A percentile compares a stretch with the other conserved stretches of the same genome.
Conservation (phyloP, 1,140 invertebrate genomes). For the Agraylea sexmaculata region DNA sequence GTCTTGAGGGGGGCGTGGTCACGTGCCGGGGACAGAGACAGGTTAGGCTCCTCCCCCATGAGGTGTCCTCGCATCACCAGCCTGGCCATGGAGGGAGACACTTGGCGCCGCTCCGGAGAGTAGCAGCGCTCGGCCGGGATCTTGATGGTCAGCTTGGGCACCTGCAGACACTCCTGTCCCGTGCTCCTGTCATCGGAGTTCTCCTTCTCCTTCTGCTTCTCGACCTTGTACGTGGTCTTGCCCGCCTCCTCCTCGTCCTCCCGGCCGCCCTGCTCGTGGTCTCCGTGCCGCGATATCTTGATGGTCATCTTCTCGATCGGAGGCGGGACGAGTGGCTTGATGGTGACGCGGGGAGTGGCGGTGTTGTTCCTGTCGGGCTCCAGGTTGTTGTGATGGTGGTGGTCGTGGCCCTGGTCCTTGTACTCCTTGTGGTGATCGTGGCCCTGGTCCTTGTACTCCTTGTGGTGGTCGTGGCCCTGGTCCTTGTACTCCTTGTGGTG, state of each 20-base stretch:
- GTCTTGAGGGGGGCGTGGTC: not conserved
- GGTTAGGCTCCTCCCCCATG: not conserved
- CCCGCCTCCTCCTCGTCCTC: slow-evolving; percentile 7
- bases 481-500: not conserved
- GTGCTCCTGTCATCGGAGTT: slow-evolving; percentile 29
- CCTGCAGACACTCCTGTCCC: slow-evolving; percentile 24
- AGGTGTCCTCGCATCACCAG: slow-evolving; percentile 5
- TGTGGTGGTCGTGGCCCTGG: too few species aligned
- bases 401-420: too few species aligned
- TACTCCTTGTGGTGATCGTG: too few species aligned
- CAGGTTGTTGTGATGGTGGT: too few species aligned
- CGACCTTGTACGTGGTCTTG: slow-evolving; percentile 17
- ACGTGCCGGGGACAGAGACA: not conserved
- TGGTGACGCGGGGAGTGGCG: slow-evolving; percentile 9
- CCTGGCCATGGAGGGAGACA: not conserved
- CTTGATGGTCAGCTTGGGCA: slow-evolving; percentile 38
- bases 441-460: too few species aligned
- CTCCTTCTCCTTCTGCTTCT: slow-evolving; percentile 26
- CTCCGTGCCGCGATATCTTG: slow-evolving; percentile 12
- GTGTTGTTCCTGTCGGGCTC: not conserved
- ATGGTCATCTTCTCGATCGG: slow-evolving; percentile 21
- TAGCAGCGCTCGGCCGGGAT: slow-evolving; percentile 18
- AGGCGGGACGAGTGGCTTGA: slow-evolving; percentile 14
- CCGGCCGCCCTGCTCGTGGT: slow-evolving; percentile 3
- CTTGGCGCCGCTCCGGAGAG: slow-evolving; percentile 24